A percentile compares a stretch with the other conserved stretches of the same genome.
Conservation (phyloP, 2,888 invertebrate genomes). For the Dichetophora obliterata region DNA sequence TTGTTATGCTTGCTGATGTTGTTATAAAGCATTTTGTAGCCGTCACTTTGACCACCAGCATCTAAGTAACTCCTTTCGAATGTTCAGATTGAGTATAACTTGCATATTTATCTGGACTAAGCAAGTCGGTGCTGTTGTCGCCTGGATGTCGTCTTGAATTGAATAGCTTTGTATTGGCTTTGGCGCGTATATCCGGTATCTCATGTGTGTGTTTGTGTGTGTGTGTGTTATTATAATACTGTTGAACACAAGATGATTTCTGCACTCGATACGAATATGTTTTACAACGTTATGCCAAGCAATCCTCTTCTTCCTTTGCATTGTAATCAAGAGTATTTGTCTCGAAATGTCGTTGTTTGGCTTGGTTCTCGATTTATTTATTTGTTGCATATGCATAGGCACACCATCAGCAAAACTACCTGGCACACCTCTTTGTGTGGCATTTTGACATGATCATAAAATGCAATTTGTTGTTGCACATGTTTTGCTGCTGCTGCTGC, state of each 20-base stretch:
- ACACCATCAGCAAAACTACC: constrained; percentile 27
- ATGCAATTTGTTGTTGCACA: constrained; percentile 58
- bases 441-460: constrained; percentile 44
- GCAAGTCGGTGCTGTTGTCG: background rate
- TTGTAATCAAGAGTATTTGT: background rate
- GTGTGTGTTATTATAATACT: background rate
- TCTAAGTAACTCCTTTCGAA: background rate
- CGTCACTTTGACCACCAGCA: background rate
- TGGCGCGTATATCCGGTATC: background rate
- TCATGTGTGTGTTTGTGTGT: no score
- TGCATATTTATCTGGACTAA: no score
- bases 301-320: constrained; percentile 5
- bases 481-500: constrained; percentile 25
- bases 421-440: background rate
- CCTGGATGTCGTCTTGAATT: background rate
- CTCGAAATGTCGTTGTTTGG: constrained; percentile 14
- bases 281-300: constrained; percentile 31
- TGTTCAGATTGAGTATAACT: background rate
- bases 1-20: no score
- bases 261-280: background rate
- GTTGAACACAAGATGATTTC: constrained; percentile 3
- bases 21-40: background rate
- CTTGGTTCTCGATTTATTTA: background rate
- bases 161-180: background rate
- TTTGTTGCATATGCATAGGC: constrained; percentile 46